phyloP scores from a whole-genome alignment of 2,888 invertebrate genomes.

The Schizaphis graminum region DNA sequence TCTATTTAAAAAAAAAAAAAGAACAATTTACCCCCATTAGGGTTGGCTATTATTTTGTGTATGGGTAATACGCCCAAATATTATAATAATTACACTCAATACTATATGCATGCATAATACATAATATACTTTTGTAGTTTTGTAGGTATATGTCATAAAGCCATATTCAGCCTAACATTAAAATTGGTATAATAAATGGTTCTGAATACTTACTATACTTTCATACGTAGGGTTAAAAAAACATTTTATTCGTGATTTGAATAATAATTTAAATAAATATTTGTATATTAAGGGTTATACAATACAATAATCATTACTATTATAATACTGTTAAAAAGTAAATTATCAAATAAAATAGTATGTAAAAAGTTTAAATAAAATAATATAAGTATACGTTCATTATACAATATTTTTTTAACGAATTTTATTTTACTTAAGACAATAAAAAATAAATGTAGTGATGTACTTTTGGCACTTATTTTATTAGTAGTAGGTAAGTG shows the following conservation, averaged over 20 bases:
- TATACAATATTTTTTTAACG: background rate
- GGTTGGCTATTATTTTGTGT: background rate
- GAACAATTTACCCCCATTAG: constrained; percentile 8
- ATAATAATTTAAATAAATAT: background rate
- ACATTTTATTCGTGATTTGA: background rate
- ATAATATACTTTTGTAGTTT: background rate
- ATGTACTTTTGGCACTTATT: background rate
- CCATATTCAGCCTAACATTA: background rate
- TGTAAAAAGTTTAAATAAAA: background rate
- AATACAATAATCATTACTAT: background rate
- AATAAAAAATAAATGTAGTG: background rate
- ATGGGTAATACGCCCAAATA: background rate
- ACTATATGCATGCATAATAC: constrained; percentile 58
- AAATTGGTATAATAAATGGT: background rate
- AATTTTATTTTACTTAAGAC: background rate
- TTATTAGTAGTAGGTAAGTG: background rate
- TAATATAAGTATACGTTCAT: background rate
- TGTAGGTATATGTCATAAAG: background rate
- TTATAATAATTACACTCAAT: constrained; percentile 29
- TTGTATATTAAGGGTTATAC: background rate
- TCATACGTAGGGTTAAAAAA: background rate
- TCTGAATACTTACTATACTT: background rate
- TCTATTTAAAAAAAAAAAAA: background rate
- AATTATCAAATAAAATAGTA: background rate
- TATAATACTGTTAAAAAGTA: background rate